Conservation (phyloP, 2,797 vertebrate genomes). For the Cottoperca gobio region DNA sequence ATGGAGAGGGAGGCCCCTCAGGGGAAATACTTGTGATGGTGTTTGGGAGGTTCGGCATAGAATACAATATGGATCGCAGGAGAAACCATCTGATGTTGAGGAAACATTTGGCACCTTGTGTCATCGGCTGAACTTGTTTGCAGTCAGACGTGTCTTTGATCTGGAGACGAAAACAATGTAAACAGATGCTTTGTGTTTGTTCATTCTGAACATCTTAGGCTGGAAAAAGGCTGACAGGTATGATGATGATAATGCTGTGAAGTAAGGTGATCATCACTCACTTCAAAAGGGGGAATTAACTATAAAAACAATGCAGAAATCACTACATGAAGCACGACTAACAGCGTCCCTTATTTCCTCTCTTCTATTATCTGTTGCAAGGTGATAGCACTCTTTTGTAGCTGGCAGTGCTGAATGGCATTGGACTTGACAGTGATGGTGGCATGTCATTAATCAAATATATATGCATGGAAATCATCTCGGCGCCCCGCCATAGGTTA, state of each 20-base stretch:
- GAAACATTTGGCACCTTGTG: conserved; percentile 79
- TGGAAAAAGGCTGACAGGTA: conserved; percentile 71
- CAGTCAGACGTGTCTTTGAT: conserved; percentile 73
- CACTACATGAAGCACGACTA: conserved; percentile 33
- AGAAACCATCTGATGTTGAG: conserved; percentile 76
- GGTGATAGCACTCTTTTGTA: conserved; percentile 69
- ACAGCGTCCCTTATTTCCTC: conserved; percentile 40
- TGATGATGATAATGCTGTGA: conserved; percentile 53
- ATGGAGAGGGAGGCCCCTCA: conserved; percentile 63
- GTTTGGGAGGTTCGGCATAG: conserved; percentile 66
- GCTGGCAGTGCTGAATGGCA: conserved; percentile 76
- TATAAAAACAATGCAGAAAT: conserved; percentile 63
- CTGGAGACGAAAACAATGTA: conserved; percentile 62
- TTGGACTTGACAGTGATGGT: conserved; percentile 79
- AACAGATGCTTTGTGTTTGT: conserved; percentile 72
- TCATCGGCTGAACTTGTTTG: conserved; percentile 79
- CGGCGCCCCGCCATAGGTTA: conserved; percentile 71
- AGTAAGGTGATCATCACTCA: conserved; percentile 69
- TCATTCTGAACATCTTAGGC: conserved; percentile 64
- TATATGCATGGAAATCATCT: conserved; percentile 81
- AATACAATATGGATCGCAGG: conserved; percentile 71
- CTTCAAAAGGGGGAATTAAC: conserved; percentile 65
- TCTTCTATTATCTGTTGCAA: conserved; percentile 58
- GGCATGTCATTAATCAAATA: conserved; percentile 83
- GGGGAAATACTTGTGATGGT: conserved; percentile 80